Base-by-base conservation (phyloP, 1,140 invertebrate genomes). In the Augochlora pura region DNA sequence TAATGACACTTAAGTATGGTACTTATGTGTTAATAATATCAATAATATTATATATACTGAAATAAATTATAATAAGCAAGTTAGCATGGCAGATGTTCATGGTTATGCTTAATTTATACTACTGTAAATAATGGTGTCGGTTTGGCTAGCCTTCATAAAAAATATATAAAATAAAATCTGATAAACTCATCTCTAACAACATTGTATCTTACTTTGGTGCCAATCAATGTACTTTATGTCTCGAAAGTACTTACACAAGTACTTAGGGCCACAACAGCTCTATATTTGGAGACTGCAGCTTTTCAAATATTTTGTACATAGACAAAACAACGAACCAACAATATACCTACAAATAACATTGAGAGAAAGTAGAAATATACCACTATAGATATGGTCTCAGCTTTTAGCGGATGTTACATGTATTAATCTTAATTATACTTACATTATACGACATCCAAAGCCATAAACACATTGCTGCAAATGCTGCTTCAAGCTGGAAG, bases 201-300 rank as follows among this genome's bases (percentile, higher is more conserved):
- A 80, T 77, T 83, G 80, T 82, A 69, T 75, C 70, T 78, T 85
- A 87, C 83, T 88, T 87, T 88, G 71, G 77, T 80, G 80, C 80
- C 74, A 82, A 80, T 83, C 67, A 80, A 86, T 85, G 71, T 77
- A 84, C 49, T 66, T 6, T 60, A 27, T 70, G 54, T 27, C 7
- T 52, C 77, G 62, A 78, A 23, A 27, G 63, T 85, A 70, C 49
- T 57, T 63, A 49, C 39, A 18, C 14, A 9, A 60, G 27, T 49
- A 49, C 42, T 76, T 69, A 96, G 80, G 95, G 95, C 93, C 95
- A 96, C 21, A 97, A 90, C 60, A 97, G 94, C 91, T 97, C 96
- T 91, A 98, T 97, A 90, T 97, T 97, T n/a, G 97, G 97, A 67
- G 96, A 96, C 85, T 98, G 97, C 89, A 96, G 93, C 78, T 96